A percentile compares a stretch with the other conserved stretches of the same genome.
Conservation (phyloP, 2,888 invertebrate species). For the Latrodectus hesperus region DNA sequence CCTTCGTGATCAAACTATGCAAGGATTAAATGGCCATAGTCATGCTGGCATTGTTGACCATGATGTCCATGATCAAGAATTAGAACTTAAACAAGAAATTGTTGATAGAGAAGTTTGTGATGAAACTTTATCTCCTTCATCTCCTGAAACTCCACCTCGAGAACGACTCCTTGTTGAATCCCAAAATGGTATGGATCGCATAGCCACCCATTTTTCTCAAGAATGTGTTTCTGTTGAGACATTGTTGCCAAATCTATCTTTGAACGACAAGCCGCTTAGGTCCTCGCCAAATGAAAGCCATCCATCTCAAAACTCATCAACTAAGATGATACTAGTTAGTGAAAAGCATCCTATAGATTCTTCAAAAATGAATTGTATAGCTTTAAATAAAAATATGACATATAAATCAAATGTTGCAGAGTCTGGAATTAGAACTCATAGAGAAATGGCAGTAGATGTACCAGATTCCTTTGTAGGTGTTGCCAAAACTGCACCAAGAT, state of each 20-base stretch:
- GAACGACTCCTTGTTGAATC: slow-evolving; percentile 62
- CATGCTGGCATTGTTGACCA: slow-evolving; percentile 39
- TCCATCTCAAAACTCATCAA: slow-evolving; percentile 8
- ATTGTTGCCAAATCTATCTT: slow-evolving; percentile 54
- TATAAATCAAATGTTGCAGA: slow-evolving; percentile 35
- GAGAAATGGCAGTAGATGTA: slow-evolving; percentile 99
- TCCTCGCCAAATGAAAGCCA: slow-evolving; percentile 55
- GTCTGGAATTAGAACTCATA: slow-evolving; percentile 78
- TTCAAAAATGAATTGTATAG: slow-evolving; percentile 14
- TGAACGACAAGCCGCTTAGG: slow-evolving; percentile 39
- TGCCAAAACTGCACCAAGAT: slow-evolving; percentile 92
- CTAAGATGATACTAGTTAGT: slow-evolving; percentile 19
- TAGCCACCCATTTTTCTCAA: slow-evolving; percentile 45
- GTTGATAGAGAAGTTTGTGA: slow-evolving; percentile 56
- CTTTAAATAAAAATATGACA: slow-evolving; percentile 14
- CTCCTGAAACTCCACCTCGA: slow-evolving; percentile 61
- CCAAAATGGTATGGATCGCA: slow-evolving; percentile 50
- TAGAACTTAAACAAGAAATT: slow-evolving; percentile 71
- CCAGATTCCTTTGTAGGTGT: slow-evolving; percentile 94
- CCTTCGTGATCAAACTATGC: slow-evolving; percentile 27
- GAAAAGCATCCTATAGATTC: slow-evolving; percentile 1
- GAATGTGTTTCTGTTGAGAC: slow-evolving; percentile 64
- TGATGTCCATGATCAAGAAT: slow-evolving; percentile 69
- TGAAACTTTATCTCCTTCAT: slow-evolving; percentile 53
- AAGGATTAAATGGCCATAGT: slow-evolving; percentile 63